Evolutionary conservation across 2,797 vertebrate species (phyloP).

Genomic region (Schizothorax lantsangensis): DNA sequence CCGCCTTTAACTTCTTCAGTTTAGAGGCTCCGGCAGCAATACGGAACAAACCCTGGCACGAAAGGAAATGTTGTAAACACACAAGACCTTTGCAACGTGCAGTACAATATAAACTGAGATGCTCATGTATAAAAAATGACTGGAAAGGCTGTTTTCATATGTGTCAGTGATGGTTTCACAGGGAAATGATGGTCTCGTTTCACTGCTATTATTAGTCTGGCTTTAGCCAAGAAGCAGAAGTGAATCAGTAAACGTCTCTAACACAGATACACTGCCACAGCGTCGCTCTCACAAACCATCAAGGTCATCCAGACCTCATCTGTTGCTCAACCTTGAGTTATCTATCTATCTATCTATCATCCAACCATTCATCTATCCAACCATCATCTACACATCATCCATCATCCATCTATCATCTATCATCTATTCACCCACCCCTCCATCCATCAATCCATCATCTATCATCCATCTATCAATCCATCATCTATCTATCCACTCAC

Average conservation of each 20-base stretch:
- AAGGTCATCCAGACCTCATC: not conserved
- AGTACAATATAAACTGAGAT: not conserved
- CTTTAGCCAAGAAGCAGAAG: constrained; percentile 54
- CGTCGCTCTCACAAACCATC: not conserved
- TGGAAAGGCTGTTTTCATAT: constrained; percentile 8
- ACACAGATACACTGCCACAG: constrained; percentile 18
- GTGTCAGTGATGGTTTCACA: constrained; percentile 18
- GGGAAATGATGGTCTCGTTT: constrained; percentile 59
- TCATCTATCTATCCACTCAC: not conserved
- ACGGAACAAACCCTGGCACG: constrained; percentile 90
- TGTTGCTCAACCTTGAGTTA: not conserved
- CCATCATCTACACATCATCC: too few species aligned
- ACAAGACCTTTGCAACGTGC: not conserved
- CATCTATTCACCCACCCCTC: too few species aligned
- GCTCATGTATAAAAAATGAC: not conserved
- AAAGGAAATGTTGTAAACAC: not conserved
- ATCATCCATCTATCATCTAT: not conserved
- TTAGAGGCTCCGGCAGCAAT: constrained; percentile 97
- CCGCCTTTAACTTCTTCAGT: constrained; percentile 97
- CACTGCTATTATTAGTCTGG: constrained; percentile 55
- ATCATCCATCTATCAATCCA: not conserved
- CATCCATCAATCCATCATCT: too few species aligned
- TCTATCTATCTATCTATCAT: not conserved
- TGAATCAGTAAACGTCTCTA: constrained; percentile 45
- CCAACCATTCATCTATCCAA: not conserved